phyloP scores from a whole-genome alignment of 2,113 vertebrate species.

The Prinia subflava region DNA sequence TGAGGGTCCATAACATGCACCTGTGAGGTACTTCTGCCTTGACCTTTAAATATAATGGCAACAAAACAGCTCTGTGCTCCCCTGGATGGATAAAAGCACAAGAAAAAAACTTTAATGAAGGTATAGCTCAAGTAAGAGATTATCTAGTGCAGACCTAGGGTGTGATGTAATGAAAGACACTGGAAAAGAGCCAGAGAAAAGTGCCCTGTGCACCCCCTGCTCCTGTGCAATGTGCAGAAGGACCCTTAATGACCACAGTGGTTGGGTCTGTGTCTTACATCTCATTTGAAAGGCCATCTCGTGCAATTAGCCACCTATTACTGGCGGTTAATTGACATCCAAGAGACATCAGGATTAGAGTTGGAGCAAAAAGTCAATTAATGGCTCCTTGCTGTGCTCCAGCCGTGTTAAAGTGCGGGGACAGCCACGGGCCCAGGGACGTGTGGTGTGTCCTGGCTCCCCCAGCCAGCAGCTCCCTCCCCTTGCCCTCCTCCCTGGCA shows the following conservation, averaged over 20 bases:
- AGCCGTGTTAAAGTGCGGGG: background rate
- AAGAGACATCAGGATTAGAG: conserved; percentile 26
- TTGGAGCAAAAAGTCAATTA: conserved; percentile 57
- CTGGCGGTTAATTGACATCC: conserved; percentile 43
- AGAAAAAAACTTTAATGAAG: background rate
- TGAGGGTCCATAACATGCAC: background rate
- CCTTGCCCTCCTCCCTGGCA: background rate
- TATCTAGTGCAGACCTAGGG: background rate
- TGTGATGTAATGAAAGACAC: background rate
- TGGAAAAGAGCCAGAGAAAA: background rate
- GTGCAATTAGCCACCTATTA: conserved; percentile 58
- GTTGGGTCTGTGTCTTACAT: background rate
- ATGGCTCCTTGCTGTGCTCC: background rate
- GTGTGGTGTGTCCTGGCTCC: background rate
- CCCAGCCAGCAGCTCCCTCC: background rate
- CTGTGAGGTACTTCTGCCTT: background rate
- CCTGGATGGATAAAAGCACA: background rate
- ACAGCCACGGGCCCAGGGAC: background rate
- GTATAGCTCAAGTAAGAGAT: background rate
- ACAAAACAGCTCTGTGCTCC: background rate
- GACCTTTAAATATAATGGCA: background rate
- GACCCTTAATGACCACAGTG: background rate
- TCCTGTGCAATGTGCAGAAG: background rate
- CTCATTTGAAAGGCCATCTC: conserved; percentile 41
- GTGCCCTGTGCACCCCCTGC: background rate